Conservation (phyloP, 2,888 invertebrate species). For the Clusia tigrina region DNA sequence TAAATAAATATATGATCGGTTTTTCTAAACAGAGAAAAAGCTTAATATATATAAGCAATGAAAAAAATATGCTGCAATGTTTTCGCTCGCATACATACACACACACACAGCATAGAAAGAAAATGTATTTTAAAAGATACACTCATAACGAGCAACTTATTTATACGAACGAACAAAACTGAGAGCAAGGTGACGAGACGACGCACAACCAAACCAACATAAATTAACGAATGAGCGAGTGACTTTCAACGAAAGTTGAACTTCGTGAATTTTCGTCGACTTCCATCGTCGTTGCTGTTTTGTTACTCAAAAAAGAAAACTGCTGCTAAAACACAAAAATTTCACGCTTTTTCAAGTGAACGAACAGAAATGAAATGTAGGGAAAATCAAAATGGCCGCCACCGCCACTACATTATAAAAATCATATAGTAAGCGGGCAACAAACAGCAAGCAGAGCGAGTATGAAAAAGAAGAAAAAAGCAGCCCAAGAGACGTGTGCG, state of each 20-base stretch:
- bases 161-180: no score
- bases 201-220: no score
- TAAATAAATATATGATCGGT: no score
- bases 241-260: conserved; percentile 6
- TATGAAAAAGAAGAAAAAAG: background rate
- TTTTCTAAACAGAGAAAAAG: no score
- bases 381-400: conserved; percentile 52
- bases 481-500: background rate
- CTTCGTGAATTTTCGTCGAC: conserved; percentile 1
- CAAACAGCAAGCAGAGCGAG: background rate
- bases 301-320: conserved; percentile 2
- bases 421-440: no score
- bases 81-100: no score
- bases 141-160: no score
- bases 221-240: no score
- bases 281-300: background rate
- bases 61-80: no score
- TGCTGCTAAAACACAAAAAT: background rate
- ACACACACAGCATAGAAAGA: no score
- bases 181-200: conserved; percentile 1
- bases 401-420: background rate
- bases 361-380: conserved; percentile 28
- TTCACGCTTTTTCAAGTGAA: conserved; percentile 12
- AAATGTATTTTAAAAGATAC: no score
- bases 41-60: no score